Percentiles rank a stretch among this genome's conserved stretches.
Conservation (phyloP, 2,888 invertebrate species). For the Anorthoa munda region DNA sequence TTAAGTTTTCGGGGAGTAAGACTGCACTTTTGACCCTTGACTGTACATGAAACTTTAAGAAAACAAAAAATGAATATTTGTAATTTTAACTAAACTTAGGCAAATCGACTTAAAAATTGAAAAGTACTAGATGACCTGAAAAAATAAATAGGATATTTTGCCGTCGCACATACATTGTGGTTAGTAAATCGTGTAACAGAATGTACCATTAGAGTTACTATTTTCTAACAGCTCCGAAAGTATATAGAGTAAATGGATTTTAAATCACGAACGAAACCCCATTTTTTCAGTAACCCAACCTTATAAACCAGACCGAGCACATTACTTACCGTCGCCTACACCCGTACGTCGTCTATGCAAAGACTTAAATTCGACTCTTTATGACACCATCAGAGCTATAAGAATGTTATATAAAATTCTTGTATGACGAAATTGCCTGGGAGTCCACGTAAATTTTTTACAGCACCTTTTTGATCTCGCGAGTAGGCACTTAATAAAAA, state of each 20-base stretch:
- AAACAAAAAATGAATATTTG: not conserved
- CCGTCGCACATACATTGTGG: too few species aligned
- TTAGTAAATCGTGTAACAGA: not conserved
- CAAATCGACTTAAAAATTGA: not conserved
- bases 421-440: slow-evolving; percentile 78
- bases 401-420: slow-evolving; percentile 80
- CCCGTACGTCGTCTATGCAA: slow-evolving; percentile 64
- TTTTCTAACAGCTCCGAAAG: not conserved
- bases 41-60: too few species aligned
- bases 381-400: slow-evolving; percentile 75
- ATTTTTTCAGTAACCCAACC: slow-evolving; percentile 36
- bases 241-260: slow-evolving; percentile 5
- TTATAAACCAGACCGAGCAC: slow-evolving; percentile 28
- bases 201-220: not conserved
- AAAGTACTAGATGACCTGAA: not conserved
- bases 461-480: slow-evolving; percentile 71
- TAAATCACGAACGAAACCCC: slow-evolving; percentile 30
- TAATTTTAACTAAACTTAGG: not conserved
- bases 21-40: too few species aligned
- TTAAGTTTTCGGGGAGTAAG: too few species aligned
- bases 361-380: slow-evolving; percentile 80
- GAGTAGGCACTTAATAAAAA: slow-evolving; percentile 81
- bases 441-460: slow-evolving; percentile 80
- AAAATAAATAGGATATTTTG: not conserved
- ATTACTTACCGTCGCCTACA: slow-evolving; percentile 34